Conservation (phyloP, 2,797 vertebrate species). For the Kryptopterus vitreolus region DNA sequence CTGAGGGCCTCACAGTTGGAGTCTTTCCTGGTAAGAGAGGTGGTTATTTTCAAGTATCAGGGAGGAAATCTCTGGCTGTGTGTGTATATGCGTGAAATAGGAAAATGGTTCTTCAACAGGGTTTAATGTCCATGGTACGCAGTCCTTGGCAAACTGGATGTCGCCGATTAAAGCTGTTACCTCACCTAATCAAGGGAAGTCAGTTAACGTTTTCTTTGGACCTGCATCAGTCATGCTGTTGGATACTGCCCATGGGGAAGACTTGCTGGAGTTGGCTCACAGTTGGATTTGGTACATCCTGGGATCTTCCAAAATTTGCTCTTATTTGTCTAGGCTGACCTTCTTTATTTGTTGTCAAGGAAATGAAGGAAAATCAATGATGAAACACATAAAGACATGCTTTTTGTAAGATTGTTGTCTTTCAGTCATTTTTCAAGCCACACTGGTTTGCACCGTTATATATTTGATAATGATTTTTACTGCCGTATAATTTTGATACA, state of each 20-base stretch:
- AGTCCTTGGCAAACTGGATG: not conserved
- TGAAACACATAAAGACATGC: not conserved
- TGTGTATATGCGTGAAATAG: conserved; percentile 6
- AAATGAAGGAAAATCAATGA: not conserved
- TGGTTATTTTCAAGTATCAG: not conserved
- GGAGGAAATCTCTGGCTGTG: not conserved
- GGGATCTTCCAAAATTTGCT: not conserved
- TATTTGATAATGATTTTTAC: too few species aligned
- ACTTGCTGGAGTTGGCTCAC: not conserved
- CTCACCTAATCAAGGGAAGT: not conserved
- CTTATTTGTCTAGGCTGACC: not conserved
- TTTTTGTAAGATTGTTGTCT: not conserved
- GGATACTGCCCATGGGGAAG: not conserved
- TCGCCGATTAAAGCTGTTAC: not conserved
- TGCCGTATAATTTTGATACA: too few species aligned
- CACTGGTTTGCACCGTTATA: not conserved
- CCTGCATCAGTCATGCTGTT: not conserved
- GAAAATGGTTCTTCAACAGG: not conserved
- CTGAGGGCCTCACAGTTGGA: conserved; percentile 16
- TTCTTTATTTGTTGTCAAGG: not conserved
- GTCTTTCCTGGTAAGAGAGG: not conserved
- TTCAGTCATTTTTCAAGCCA: not conserved
- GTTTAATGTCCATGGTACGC: not conserved
- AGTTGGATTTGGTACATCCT: not conserved
- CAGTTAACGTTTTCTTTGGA: not conserved